Base-by-base conservation (phyloP, 2,888 invertebrate species). In the Mythimna pallens region DNA sequence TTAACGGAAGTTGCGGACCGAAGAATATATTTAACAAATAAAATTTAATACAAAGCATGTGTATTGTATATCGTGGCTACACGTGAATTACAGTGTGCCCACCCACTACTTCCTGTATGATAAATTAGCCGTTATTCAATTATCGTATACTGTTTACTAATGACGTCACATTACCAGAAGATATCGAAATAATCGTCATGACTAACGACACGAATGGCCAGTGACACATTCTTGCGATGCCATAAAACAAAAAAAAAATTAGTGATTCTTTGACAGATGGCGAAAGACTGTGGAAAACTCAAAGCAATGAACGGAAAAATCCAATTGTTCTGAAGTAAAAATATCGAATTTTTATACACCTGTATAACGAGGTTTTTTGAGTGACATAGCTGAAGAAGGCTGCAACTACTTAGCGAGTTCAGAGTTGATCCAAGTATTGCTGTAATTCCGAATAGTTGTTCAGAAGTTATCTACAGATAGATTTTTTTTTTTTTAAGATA, bases 401-500 rank as follows among this genome's bases (percentile, higher is more conserved):
- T 20, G 73, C 57, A 81, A 66, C 78, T 73, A 78, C 73, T 70
- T 81, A 78, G 57, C 14, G 52, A 78, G 61, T 67, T 78, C 17
- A n/a, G 55, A 73, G 67, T 67, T 78, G 54, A 70, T 43, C 36
- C 17, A 67, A 78, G 64, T 67, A 81, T 78, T 67, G 78, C 78
- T 73, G 80, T 81, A 73, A 77, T 70, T 67, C 61, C 9, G 25
- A 81, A 81, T 78, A 81, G 64, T 78, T 70, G 66, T 64, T 73
- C 22, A 63, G 14, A 73, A 80, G 61, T 80, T 73, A 54, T 20
- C 9, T 36, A 36, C 36, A 57, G 34, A 67, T 30, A 77, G 65
- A n/a, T n/a, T n/a, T n/a, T n/a, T n/a, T n/a, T n/a, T n/a, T n/a
- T n/a, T n/a, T n/a, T n/a, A n/a, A 58, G 54, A 50, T 22, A 55